Conservation (phyloP, 2,888 invertebrate genomes). For the Nymphalis urticae region DNA sequence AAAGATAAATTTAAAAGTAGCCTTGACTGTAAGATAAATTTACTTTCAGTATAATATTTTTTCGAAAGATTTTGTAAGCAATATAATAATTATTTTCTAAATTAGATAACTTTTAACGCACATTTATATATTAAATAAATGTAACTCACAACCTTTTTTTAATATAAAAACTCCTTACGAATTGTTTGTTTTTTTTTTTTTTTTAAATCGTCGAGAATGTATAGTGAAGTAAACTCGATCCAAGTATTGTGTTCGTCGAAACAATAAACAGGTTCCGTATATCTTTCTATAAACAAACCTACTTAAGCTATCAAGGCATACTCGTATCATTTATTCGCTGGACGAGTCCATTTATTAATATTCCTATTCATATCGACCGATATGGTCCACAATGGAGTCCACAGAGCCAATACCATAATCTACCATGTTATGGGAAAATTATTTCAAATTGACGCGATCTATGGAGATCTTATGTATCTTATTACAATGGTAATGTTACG, state of each 20-base stretch:
- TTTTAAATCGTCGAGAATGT: background rate
- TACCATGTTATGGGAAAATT: conserved; percentile 60
- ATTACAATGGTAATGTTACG: conserved; percentile 42
- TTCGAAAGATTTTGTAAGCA: too few species aligned
- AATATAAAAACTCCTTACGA: background rate
- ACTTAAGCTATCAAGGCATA: conserved; percentile 19
- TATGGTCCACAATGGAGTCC: conserved; percentile 37
- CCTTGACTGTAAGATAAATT: too few species aligned
- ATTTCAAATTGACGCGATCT: conserved; percentile 60
- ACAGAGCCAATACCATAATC: conserved; percentile 40
- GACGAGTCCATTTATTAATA: conserved; percentile 43
- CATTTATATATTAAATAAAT: too few species aligned
- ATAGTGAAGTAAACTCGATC: background rate
- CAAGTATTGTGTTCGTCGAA: conserved; percentile 13
- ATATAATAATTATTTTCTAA: too few species aligned
- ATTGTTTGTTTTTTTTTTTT: background rate
- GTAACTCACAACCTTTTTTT: too few species aligned
- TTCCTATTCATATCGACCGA: conserved; percentile 41
- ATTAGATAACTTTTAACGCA: too few species aligned
- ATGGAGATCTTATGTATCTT: conserved; percentile 45
- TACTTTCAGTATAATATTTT: too few species aligned
- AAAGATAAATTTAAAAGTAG: too few species aligned
- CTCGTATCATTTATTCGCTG: conserved; percentile 37
- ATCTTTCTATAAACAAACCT: conserved; percentile 26
- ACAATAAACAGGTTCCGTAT: conserved; percentile 13